Evolutionary conservation across 2,113 vertebrate species (phyloP).

Genomic region (Pangasianodon gigas): DNA sequence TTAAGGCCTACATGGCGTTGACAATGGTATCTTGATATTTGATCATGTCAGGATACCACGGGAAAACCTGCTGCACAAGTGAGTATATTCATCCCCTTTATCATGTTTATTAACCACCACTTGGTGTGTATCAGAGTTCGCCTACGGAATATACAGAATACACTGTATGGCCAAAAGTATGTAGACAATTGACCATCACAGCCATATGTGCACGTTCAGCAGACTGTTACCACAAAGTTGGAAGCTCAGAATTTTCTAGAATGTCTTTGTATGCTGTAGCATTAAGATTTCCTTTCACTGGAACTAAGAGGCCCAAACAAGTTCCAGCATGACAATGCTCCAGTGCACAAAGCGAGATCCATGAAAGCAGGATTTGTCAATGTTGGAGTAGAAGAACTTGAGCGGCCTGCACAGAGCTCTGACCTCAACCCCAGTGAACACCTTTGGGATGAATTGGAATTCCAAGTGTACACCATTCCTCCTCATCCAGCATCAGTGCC

Average conservation of each 20-base stretch:
- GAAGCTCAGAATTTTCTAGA: background rate
- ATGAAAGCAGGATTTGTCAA: too few relatives aligned
- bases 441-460: too few relatives aligned
- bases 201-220: background rate
- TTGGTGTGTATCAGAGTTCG: background rate
- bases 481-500: too few relatives aligned
- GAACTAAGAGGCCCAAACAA: too few relatives aligned
- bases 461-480: too few relatives aligned
- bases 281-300: too few relatives aligned
- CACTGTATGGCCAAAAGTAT: background rate
- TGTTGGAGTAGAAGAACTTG: too few relatives aligned
- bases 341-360: too few relatives aligned
- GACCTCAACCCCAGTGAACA: too few relatives aligned
- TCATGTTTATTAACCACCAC: background rate
- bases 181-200: background rate
- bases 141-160: background rate
- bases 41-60: conserved; percentile 66
- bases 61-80: conserved; percentile 70
- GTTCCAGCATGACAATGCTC: too few relatives aligned
- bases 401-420: too few relatives aligned
- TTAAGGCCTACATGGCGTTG: conserved; percentile 68
- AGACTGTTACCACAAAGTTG: background rate
- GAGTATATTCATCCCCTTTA: conserved; percentile 42
- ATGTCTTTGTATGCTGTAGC: too few relatives aligned
- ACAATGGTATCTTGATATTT: conserved; percentile 72